Conservation (phyloP, 2,888 invertebrate genomes). For the Aphodius granarius region DNA sequence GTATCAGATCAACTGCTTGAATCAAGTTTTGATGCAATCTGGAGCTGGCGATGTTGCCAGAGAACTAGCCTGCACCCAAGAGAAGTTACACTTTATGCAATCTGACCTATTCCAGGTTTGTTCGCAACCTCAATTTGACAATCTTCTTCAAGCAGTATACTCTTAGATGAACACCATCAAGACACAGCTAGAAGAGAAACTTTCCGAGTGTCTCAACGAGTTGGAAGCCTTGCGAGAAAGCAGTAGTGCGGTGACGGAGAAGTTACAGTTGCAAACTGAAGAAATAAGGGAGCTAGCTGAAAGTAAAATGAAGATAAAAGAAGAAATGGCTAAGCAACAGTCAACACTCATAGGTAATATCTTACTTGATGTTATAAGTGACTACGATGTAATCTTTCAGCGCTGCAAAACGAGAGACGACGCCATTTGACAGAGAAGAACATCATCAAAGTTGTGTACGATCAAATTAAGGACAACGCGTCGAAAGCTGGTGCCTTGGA, state of each 20-base stretch:
- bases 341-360: constrained; percentile 39
- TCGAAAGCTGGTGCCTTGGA: constrained; percentile 44
- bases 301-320: constrained; percentile 37
- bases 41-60: constrained; percentile 45
- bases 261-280: constrained; percentile 39
- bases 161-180: constrained; percentile 31
- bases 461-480: constrained; percentile 45
- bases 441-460: constrained; percentile 45
- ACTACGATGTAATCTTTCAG: constrained; percentile 30
- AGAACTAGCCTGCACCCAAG: constrained; percentile 43
- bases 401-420: constrained; percentile 44
- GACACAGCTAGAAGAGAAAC: constrained; percentile 33
- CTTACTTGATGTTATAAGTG: neutral
- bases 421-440: constrained; percentile 48
- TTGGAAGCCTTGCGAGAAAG: constrained; percentile 31
- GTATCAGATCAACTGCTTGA: constrained; percentile 43
- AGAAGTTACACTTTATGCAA: constrained; percentile 41
- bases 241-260: constrained; percentile 38
- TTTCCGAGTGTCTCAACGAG: constrained; percentile 32
- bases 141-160: neutral
- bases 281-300: constrained; percentile 39
- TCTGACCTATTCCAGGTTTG: neutral
- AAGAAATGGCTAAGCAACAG: constrained; percentile 42
- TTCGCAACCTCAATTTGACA: neutral
- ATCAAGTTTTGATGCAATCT: constrained; percentile 40